A percentile compares a stretch with the other conserved stretches of the same genome.
Conservation (phyloP, 1,140 invertebrate species). For the Lepidurus apus region DNA sequence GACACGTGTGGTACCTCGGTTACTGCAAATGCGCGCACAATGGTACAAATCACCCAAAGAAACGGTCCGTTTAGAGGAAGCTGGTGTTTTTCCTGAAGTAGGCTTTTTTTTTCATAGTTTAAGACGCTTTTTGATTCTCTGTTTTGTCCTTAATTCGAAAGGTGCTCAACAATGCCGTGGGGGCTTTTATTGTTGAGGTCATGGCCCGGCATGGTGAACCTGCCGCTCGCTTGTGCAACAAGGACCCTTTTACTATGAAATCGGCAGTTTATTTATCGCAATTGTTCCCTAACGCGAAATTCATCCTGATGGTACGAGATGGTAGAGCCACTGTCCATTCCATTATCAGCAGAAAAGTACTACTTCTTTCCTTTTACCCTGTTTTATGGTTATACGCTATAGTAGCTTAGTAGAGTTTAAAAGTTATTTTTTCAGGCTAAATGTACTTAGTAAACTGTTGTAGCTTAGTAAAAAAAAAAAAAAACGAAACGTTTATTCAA, state of each 20-base stretch:
- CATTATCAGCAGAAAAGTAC: conserved; percentile 87
- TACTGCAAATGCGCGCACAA: conserved; percentile 84
- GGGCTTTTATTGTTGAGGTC: conserved; percentile 92
- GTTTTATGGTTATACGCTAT: too few species aligned
- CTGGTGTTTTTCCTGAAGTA: conserved; percentile 84
- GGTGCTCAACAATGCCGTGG: conserved; percentile 90
- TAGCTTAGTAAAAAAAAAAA: too few species aligned
- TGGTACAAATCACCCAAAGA: conserved; percentile 91
- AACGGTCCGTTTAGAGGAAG: conserved; percentile 78
- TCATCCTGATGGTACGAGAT: conserved; percentile 96
- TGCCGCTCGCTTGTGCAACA: conserved; percentile 90
- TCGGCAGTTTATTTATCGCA: conserved; percentile 71
- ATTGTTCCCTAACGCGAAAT: conserved; percentile 74
- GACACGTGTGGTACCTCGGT: conserved; percentile 90
- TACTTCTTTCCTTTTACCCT: conserved; percentile 23
- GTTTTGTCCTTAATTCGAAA: conserved; percentile 39
- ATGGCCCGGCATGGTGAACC: conserved; percentile 92
- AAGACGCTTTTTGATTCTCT: conserved; percentile 34
- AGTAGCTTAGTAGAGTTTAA: too few species aligned
- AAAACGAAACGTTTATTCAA: too few species aligned
- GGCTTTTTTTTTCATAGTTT: conserved; percentile 26
- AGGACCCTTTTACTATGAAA: conserved; percentile 95
- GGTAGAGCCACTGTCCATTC: conserved; percentile 96
- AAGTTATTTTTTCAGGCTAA: too few species aligned
- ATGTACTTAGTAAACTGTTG: too few species aligned